Evolutionary conservation across 1,140 invertebrate species (phyloP).

Genomic region (Idris sp.): DNA sequence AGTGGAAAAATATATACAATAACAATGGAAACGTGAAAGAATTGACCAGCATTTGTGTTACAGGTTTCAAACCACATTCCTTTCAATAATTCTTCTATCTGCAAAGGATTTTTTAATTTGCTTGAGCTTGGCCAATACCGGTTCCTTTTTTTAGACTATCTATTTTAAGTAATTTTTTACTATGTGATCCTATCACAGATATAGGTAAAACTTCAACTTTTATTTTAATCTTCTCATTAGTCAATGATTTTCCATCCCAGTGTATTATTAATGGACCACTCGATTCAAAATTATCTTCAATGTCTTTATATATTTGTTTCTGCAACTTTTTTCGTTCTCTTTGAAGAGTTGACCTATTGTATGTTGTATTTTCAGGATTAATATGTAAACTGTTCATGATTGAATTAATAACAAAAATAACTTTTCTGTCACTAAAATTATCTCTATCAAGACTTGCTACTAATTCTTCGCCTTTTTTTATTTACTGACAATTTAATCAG

Average conservation of each 20-base stretch:
- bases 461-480: too few species aligned
- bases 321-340: neutral
- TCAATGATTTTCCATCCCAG: neutral
- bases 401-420: neutral
- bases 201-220: neutral
- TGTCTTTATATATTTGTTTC: neutral
- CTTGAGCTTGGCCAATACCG: neutral
- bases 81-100: neutral
- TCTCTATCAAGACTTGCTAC: too few species aligned
- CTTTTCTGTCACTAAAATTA: neutral
- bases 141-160: neutral
- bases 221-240: neutral
- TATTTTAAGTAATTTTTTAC: neutral
- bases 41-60: neutral
- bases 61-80: slow-evolving; percentile 8
- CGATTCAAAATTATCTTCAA: neutral
- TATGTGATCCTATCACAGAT: neutral
- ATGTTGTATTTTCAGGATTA: neutral
- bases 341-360: neutral
- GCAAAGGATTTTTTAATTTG: slow-evolving; percentile 4
- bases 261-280: neutral
- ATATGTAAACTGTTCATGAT: neutral
- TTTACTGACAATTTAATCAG: too few species aligned
- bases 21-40: too few species aligned
- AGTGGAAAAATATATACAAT: too few species aligned